Base-by-base conservation (phyloP, 2,888 invertebrate genomes). In the Pristionchus mayeri region DNA sequence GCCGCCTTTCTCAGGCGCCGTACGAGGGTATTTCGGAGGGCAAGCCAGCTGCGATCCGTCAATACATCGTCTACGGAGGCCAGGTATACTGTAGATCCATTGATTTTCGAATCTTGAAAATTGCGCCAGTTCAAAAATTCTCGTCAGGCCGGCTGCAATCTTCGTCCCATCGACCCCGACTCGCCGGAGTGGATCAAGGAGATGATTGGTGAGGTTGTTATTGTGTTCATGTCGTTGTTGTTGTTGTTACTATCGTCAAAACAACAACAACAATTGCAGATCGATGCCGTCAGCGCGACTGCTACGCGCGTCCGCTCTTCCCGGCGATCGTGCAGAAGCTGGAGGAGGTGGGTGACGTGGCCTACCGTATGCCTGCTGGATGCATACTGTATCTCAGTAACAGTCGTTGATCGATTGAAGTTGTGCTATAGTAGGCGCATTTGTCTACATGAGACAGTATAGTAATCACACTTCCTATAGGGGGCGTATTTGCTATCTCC, bases 221-320 rank as follows among this genome's bases (percentile, higher is more conserved):
- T 3, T 6, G 30, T 13, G 24, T 9, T 21, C 18, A 7, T 13
- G 6, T 2, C 30, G 60, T n/a, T 54, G 9, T 54, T 54, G 37
- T 76, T n/a, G 40, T 11, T 40, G 27, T 27, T 18, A 48, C 16
- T 76, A 50, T 52, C 24, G 9, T 50, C 3, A 18, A 18, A 50
- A 13, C 16, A 9, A 52, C 9, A 27, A 18, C 13, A 52, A 18
- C 50, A 11, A 27, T 30, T 79, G 3, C 79, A 79, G 79, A 79
- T 30, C 50, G 54, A 30, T 79, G 79, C 24, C 52, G 79, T 52
- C 79, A 79, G 37, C 34, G 30, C 21, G 52, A 52, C 54, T 34
- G 37, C 34, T 79, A 54, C 37, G 34, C 21, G 7, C 79, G 79
- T 18, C 79, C 79, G 21, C 79, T 79, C 79, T 79, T 79, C 79